A percentile compares a stretch with the other conserved stretches of the same genome.
These are phyloP conservation scores for Choristoneura fumiferana DNA, from an alignment of 1,140 invertebrate genomes.

Conservation along the genomic window DNA sequence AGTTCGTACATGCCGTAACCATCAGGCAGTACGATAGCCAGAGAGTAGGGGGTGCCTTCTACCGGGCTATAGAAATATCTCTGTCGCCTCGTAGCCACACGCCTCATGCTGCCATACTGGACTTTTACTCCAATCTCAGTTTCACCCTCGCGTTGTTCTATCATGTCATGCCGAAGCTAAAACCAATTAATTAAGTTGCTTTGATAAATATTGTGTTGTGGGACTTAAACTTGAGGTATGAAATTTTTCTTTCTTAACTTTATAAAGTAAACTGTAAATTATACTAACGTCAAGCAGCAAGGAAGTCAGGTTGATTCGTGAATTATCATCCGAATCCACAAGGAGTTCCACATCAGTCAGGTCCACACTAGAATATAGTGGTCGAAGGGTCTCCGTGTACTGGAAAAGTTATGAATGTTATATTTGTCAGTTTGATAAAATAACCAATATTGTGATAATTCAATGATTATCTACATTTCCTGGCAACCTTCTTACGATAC, in stretches of 20 bases:
- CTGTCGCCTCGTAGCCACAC: conserved; percentile 75
- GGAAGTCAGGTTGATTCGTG: conserved; percentile 75
- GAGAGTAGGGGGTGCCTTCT: conserved; percentile 92
- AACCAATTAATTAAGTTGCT: no score
- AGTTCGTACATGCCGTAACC: conserved; percentile 94
- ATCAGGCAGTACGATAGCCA: conserved; percentile 92
- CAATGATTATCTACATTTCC: no score
- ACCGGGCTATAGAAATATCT: conserved; percentile 95
- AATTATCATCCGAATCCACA: conserved; percentile 84
- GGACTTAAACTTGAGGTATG: no score
- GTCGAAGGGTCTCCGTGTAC: conserved; percentile 93
- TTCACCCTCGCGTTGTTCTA: conserved; percentile 92
- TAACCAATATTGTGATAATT: no score
- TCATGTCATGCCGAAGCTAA: conserved; percentile 94
- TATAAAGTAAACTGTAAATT: no score
- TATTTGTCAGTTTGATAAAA: no score
- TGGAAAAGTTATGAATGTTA: conserved; percentile 56
- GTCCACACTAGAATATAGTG: conserved; percentile 96
- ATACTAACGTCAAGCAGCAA: conserved; percentile 89
- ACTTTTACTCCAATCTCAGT: conserved; percentile 90
- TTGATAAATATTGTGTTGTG: no score
- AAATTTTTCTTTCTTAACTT: no score
- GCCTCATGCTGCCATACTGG: conserved; percentile 91
- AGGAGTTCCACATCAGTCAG: conserved; percentile 95
- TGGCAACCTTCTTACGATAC: conserved; percentile 28